Conservation (phyloP, 2,113 vertebrate species). For the Ahaetulla prasina region DNA sequence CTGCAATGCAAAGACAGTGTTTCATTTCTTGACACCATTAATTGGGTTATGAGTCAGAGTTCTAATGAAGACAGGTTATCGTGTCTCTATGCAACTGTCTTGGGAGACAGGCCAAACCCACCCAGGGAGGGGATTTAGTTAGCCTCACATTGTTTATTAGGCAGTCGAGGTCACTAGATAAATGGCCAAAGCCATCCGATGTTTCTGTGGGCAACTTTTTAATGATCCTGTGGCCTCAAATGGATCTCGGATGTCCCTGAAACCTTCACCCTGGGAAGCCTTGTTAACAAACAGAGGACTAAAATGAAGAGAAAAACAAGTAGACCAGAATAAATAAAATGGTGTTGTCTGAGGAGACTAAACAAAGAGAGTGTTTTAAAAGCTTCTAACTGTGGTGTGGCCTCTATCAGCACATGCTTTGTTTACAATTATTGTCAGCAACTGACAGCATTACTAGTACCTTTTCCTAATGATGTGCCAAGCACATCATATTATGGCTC, state of each 20-base stretch:
- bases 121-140: slow-evolving; percentile 13
- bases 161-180: slow-evolving; percentile 40
- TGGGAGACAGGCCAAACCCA: slow-evolving; percentile 45
- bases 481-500: not conserved
- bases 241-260: slow-evolving; percentile 46
- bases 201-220: slow-evolving; percentile 32
- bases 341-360: slow-evolving; percentile 44
- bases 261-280: slow-evolving; percentile 41
- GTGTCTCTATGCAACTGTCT: slow-evolving; percentile 42
- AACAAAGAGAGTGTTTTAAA: slow-evolving; percentile 41
- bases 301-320: slow-evolving; percentile 31
- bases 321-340: slow-evolving; percentile 45
- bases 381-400: slow-evolving; percentile 15
- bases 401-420: slow-evolving; percentile 1
- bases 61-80: slow-evolving; percentile 65
- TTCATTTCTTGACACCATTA: slow-evolving; percentile 65
- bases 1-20: slow-evolving; percentile 43
- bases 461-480: not conserved
- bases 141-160: slow-evolving; percentile 39
- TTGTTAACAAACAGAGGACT: slow-evolving; percentile 50
- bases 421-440: not conserved
- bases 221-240: slow-evolving; percentile 40
- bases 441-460: not conserved
- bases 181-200: slow-evolving; percentile 46
- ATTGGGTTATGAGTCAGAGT: slow-evolving; percentile 65